Evolutionary conservation across 2,888 invertebrate genomes (phyloP), one percentile per base, ranked within the genome.

Genomic region (Diarsia dahlii): DNA sequence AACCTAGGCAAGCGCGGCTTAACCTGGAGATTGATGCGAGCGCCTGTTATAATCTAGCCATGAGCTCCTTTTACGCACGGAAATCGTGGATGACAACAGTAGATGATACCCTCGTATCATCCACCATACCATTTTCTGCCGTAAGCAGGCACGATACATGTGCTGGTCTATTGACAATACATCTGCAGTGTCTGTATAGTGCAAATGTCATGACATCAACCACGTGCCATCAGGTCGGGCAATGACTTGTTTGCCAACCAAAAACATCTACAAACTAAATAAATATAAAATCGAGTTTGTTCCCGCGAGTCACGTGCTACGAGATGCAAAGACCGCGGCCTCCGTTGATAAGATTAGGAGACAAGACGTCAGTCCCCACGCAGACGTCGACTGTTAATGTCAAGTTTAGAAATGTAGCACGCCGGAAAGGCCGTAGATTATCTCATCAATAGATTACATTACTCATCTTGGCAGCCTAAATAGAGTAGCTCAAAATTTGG

Each of bases 331-430:
- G 71, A 80, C 63, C 34, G 9, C 34, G 23, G 70, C 20, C 34
- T 54, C 15, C 12, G 23, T 28, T 48, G 80, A 82, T 80, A 84
- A 80, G 84, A 84, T 80, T 74, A 66, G 8, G n/a, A 56, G 62
- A 28, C 58, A 64, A 54, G 34, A 65, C 81, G 71, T 84, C 68
- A 68, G 52, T 54, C 56, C 12, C 45, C 69, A 84, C 66, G 75
- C 66, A 54, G 69, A 39, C 13, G 39, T 28, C 23, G 45, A 34
- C 75, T 82, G 74, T 3, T 56, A 63, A 20, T 70, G 69, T 69
- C 69, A 79, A 28, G 56, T 70, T 58, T 52, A 72, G 12, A 50
- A 23, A 23, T 63, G n/a, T 20, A 15, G n/a, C 50, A 64, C 34
- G 34, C 18, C 52, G 46, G 28, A 56, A 50, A 6, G 1, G n/a